These are phyloP conservation scores for Glyptemys insculpta DNA, from an alignment of 2,797 vertebrate species.

Conservation along the genomic window DNA sequence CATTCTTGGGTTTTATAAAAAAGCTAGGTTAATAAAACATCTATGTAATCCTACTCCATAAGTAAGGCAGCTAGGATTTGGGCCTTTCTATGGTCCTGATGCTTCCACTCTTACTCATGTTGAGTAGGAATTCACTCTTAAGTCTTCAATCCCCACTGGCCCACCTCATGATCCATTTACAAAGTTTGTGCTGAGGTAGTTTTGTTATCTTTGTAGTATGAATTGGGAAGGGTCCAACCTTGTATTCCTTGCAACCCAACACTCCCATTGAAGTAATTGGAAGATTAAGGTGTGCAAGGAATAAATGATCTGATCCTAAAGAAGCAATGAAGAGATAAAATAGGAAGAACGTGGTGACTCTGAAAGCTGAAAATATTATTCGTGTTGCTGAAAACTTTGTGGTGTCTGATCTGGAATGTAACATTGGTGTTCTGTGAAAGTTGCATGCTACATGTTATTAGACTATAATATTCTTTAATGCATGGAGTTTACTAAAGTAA, in stretches of 20 bases:
- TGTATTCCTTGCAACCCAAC: neutral
- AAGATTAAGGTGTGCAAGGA: neutral
- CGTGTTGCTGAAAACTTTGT: neutral
- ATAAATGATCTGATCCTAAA: neutral
- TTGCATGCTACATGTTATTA: neutral
- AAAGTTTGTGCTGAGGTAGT: neutral
- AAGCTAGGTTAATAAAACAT: too few species aligned
- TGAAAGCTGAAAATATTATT: neutral
- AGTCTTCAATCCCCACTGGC: neutral
- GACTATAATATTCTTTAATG: neutral
- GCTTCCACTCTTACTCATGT: neutral
- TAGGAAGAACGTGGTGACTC: neutral
- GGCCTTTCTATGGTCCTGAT: neutral
- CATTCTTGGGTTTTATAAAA: too few species aligned
- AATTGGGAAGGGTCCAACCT: neutral
- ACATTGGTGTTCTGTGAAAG: neutral
- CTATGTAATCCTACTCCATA: fast-evolving
- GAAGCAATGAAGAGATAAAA: neutral
- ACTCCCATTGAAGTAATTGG: neutral
- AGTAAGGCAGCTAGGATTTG: neutral
- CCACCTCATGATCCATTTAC: neutral
- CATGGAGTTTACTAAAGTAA: neutral
- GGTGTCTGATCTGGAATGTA: neutral
- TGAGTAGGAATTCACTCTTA: neutral
- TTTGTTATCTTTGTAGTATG: neutral